Evolutionary conservation across 1,140 invertebrate genomes (phyloP).

Genomic region (Tyrophagus putrescentiae): DNA sequence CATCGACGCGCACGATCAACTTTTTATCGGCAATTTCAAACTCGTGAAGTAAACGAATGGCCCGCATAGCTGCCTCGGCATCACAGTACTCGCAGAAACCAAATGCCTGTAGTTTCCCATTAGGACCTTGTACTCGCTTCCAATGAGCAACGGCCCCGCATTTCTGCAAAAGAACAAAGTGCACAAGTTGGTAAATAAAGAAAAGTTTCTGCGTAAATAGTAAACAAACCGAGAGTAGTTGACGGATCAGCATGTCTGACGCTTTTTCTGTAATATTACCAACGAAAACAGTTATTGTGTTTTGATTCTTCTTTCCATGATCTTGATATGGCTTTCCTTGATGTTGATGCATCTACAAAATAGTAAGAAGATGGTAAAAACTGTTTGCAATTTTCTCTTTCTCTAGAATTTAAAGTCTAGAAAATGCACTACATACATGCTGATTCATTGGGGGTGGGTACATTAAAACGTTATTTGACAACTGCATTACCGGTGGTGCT

Average conservation of each 20-base stretch:
- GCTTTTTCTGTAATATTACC: conserved; percentile 93
- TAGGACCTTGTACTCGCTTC: conserved; percentile 80
- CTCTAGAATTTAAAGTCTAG: neutral
- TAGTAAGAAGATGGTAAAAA: neutral
- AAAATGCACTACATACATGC: neutral
- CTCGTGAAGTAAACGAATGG: conserved; percentile 83
- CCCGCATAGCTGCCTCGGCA: conserved; percentile 81
- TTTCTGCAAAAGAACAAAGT: conserved; percentile 32
- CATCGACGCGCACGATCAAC: conserved; percentile 90
- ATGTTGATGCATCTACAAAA: neutral
- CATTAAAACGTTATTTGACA: neutral
- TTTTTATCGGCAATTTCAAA: conserved; percentile 82
- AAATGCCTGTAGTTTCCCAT: conserved; percentile 61
- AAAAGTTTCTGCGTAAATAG: neutral
- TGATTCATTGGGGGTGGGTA: neutral
- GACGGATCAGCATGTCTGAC: conserved; percentile 83
- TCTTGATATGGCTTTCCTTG: neutral
- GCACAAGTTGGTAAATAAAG: conserved; percentile 7
- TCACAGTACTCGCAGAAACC: conserved; percentile 94
- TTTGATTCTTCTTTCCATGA: conserved; percentile 39
- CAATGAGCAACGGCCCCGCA: conserved; percentile 85
- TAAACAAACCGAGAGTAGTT: conserved; percentile 51
- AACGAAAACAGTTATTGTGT: conserved; percentile 91
- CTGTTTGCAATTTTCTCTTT: neutral
- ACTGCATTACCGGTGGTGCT: neutral